Percentiles rank a stretch among this genome's conserved stretches.
These are phyloP conservation scores for Sparus aurata DNA, from an alignment of 2,797 vertebrate species.

Conservation along the genomic window DNA sequence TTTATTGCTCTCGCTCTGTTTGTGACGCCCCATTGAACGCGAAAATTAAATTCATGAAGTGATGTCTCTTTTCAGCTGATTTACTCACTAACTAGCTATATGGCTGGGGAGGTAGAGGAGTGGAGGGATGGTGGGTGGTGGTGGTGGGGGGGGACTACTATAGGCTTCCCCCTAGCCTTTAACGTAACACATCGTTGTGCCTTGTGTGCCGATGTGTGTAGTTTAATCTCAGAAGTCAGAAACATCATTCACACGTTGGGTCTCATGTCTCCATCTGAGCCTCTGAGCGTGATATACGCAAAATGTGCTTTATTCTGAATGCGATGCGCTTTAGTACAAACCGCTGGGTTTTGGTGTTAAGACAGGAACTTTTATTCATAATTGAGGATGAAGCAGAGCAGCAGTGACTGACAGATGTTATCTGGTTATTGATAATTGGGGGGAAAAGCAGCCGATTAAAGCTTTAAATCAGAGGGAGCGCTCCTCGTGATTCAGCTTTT, in stretches of 20 bases:
- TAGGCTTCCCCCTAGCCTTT: not conserved
- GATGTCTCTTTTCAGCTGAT: slow-evolving; percentile 72
- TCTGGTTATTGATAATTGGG: not conserved
- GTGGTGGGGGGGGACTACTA: no score
- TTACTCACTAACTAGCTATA: slow-evolving; percentile 35
- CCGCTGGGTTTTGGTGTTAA: not conserved
- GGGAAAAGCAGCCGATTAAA: not conserved
- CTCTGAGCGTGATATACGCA: not conserved
- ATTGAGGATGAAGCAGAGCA: not conserved
- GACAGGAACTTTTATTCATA: not conserved
- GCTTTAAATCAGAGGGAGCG: no score
- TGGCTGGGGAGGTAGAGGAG: not conserved
- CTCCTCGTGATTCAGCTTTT: not conserved
- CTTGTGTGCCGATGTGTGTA: not conserved
- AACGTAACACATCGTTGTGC: not conserved
- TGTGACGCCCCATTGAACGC: slow-evolving; percentile 74
- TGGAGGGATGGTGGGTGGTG: no score
- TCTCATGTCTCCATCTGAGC: not conserved
- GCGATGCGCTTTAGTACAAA: not conserved
- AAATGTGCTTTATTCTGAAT: no score
- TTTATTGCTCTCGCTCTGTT: slow-evolving; percentile 70
- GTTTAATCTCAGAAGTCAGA: not conserved
- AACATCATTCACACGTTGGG: not conserved
- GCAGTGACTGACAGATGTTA: not conserved
- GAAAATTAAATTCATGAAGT: slow-evolving; percentile 71